Base-by-base conservation (phyloP, 2,797 vertebrate genomes). In the Martes flavigula region DNA sequence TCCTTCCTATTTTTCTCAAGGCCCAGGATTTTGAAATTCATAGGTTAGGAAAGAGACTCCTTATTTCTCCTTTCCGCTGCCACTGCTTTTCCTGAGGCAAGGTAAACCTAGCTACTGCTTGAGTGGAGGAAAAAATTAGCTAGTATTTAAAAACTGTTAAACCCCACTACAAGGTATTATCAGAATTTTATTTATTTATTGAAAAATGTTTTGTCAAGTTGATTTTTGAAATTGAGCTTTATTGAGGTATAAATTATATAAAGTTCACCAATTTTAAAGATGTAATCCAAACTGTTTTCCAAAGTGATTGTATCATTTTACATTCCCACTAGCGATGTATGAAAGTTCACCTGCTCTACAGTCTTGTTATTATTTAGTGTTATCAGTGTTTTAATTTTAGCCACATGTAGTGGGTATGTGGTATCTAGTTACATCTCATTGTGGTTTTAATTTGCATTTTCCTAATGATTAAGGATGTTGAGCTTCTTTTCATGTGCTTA, bases 311-410 rank as follows among this genome's bases (percentile, higher is more conserved):
- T 68, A 60, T 96, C 25, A 68, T 84, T 83, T 83, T 83, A 58
- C 27, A 88, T 81, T 85, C 32, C 35, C 11, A 83, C 3, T 43
- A 58, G 23, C 1, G 12, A 60, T 68, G 23, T 89, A 66, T 43
- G 23, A 85, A 78, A 93, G 56, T 73, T 79, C 21, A 88, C 6
- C 56, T 90, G 11, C 23, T 46, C 7, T 21, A 40, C 11, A 72
- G 70, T 84, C 54, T 48, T 85, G 35, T 25, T 91, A 78, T 60
- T 3, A 58, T 91, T 96, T 51, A 35, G n/a, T 84, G 13, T 75
- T 92, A 32, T 78, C 94, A 97, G 54, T 88, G 51, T 87, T 97
- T 91, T 91, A 87, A 92, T 93, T 97, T 77, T 83, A 60, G 46
- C 73, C 40, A 88, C 62, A 30, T 94, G 30, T 68, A 13, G 23